These are phyloP conservation scores for Vanessa tameamea DNA, from an alignment of 1,140 invertebrate genomes.

Conservation along the genomic window DNA sequence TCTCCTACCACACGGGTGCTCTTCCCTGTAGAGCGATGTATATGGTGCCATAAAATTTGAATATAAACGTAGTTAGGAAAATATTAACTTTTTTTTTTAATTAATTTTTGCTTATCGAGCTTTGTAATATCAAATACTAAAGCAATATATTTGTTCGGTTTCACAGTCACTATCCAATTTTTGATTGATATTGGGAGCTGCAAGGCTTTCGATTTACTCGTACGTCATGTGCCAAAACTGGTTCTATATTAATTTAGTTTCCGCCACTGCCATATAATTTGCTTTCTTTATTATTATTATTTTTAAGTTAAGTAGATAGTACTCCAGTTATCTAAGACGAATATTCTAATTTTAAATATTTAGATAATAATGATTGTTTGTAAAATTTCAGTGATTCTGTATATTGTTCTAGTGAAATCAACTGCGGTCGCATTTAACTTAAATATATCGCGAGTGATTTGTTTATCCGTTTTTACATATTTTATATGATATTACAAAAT, in stretches of 20 bases:
- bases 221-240: constrained; percentile 61
- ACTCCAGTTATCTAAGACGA: constrained; percentile 44
- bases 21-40: constrained; percentile 37
- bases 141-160: not conserved
- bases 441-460: constrained; percentile 49
- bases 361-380: constrained; percentile 40
- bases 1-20: constrained; percentile 10
- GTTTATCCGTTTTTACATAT: constrained; percentile 44
- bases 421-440: constrained; percentile 58
- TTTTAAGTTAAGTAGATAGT: constrained; percentile 38
- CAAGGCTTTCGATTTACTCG: not conserved
- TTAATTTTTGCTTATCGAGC: not conserved
- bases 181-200: not conserved
- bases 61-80: constrained; percentile 62
- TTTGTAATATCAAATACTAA: constrained; percentile 8
- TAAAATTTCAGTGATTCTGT: constrained; percentile 36
- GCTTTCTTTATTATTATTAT: constrained; percentile 38
- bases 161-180: constrained; percentile 5
- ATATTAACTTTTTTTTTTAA: constrained; percentile 45
- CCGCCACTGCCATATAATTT: constrained; percentile 60
- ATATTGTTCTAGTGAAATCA: constrained; percentile 44
- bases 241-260: constrained; percentile 39
- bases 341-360: constrained; percentile 52
- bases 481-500: constrained; percentile 34
- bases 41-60: constrained; percentile 71